These are phyloP conservation scores for Nomada flava DNA, from an alignment of 2,888 invertebrate species.

Conservation along the genomic window DNA sequence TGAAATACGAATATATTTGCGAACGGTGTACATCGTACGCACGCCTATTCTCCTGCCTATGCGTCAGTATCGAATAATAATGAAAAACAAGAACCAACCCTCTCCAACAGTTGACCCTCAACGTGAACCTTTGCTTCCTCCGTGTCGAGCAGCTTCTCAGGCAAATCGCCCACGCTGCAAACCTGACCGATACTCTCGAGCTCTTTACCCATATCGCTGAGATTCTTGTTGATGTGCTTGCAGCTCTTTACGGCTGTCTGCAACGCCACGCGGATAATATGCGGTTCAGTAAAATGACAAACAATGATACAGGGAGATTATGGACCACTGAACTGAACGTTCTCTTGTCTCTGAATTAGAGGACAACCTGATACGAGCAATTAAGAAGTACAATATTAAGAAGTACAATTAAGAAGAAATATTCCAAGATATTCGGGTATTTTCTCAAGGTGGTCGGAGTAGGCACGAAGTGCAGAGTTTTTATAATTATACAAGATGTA, in stretches of 20 bases:
- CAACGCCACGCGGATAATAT: constrained; percentile 75
- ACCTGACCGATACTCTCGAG: constrained; percentile 93
- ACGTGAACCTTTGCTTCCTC: constrained; percentile 94
- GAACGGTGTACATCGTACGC: constrained; percentile 20
- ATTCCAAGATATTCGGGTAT: too few species aligned
- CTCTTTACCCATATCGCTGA: constrained; percentile 96
- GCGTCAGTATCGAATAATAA: not conserved
- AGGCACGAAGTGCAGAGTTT: too few species aligned
- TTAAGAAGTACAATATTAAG: too few species aligned
- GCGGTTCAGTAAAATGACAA: not conserved
- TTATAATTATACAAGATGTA: too few species aligned
- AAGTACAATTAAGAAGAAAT: too few species aligned
- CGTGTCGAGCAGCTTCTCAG: constrained; percentile 93
- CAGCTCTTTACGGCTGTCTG: constrained; percentile 95
- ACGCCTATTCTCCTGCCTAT: not conserved
- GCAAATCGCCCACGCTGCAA: constrained; percentile 93
- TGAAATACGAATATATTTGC: constrained; percentile 79
- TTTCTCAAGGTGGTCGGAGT: too few species aligned
- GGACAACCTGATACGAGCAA: too few species aligned
- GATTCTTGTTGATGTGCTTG: constrained; percentile 93
- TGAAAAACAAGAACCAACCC: constrained; percentile 86
- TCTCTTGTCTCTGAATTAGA: not conserved
- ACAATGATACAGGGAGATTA: not conserved
- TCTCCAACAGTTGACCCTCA: constrained; percentile 93
- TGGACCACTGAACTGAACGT: not conserved